Evolutionary conservation across 2,888 invertebrate species (phyloP), one percentile per base, ranked within the genome.

Genomic region (Agrochola litura): DNA sequence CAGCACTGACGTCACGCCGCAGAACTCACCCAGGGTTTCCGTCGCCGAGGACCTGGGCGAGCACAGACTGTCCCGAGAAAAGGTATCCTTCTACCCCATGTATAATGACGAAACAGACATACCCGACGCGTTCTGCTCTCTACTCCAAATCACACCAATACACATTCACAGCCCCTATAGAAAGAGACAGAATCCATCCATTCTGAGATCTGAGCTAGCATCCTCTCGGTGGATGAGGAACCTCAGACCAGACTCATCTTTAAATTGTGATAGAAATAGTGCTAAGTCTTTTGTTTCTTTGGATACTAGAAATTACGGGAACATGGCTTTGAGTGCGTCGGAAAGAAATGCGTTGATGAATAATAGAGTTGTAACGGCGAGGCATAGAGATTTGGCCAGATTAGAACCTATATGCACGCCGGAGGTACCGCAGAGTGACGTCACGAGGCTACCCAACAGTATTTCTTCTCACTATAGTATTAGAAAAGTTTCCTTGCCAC

Each of bases 171-270:
- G 95, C 82, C 96, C 96, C 14, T 92, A 92, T 46, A 94, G 92
- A 79, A 95, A 95, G 86, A 93, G 92, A 73, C 94, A 93, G 58
- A 95, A 93, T 78, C 94, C 94, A 4, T 95, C 95, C 2, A 94
- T 97, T 73, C 82, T 97, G 22, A 93, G 94, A 89, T 97, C 97
- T 4, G 97, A 97, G 74, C 87, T 96, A 25, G 95, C 95, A 3
- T 97, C 97, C 0, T 97, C 96, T 0, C 90, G 93, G n/a, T 97
- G 97, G 97, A 95, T 96, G 95, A 92, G 94, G 73, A 93, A 91
- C 66, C 91, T 92, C 0, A 92, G 96, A 79, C 96, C 96, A 0
- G 96, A 97, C 73, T 96, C 96, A 0, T 95, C 96, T 2, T 83
- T 93, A 6, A 94, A 95, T 89, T 94, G 92, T 91, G 96, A 95